Conservation (phyloP, 2,888 invertebrate genomes). For the Cryptocephalus moraei region DNA sequence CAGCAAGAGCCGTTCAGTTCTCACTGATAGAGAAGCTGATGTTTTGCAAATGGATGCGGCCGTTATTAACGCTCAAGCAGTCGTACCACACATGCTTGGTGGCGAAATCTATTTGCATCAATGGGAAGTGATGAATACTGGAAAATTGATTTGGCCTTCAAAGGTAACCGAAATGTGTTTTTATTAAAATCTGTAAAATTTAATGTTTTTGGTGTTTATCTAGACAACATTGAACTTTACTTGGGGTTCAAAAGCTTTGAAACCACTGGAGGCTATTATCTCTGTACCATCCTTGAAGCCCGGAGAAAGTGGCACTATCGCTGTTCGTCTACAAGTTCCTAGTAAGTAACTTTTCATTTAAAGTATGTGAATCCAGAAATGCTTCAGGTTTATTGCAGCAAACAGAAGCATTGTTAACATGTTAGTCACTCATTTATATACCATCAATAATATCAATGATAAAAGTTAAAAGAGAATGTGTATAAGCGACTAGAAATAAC, state of each 20-base stretch:
- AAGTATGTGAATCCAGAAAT: too few relatives aligned
- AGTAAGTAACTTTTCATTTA: constrained; percentile 21
- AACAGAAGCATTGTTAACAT: too few relatives aligned
- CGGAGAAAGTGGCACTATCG: constrained; percentile 30
- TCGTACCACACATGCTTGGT: constrained; percentile 26
- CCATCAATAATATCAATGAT: too few relatives aligned
- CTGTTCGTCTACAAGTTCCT: constrained; percentile 32
- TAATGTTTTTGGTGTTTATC: constrained; percentile 11
- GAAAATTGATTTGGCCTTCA: constrained; percentile 31
- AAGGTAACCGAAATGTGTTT: constrained; percentile 19
- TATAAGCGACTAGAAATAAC: too few relatives aligned
- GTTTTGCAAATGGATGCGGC: constrained; percentile 17
- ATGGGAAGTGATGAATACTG: constrained; percentile 37
- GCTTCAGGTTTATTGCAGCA: too few relatives aligned
- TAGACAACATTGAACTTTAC: constrained; percentile 36
- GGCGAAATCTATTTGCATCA: constrained; percentile 34
- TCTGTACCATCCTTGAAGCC: constrained; percentile 33
- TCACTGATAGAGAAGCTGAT: constrained; percentile 1
- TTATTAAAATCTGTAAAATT: not conserved
- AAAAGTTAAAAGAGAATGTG: too few relatives aligned
- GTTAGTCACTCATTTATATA: too few relatives aligned
- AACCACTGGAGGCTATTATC: constrained; percentile 27
- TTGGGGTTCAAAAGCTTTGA: constrained; percentile 36
- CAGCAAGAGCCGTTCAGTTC: constrained; percentile 1
- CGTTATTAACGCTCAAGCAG: constrained; percentile 13